Evolutionary conservation across 2,797 vertebrate genomes (phyloP).

Genomic region (Brachyrhaphis roseni): DNA sequence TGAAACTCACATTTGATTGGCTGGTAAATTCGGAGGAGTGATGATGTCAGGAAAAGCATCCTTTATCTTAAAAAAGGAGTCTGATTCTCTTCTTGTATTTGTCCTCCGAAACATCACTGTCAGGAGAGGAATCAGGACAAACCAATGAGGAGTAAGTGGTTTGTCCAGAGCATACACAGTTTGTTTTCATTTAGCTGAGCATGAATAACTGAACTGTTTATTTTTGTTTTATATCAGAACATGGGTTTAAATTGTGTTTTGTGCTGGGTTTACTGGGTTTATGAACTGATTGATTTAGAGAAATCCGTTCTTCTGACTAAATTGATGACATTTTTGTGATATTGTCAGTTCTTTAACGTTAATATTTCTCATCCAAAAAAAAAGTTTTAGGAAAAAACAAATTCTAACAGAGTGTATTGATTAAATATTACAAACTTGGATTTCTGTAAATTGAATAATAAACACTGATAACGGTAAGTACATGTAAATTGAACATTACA

Average conservation of each 20-base stretch:
- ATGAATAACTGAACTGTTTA: neutral
- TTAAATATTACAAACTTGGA: too few relatives aligned
- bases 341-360: too few relatives aligned
- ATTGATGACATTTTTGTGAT: too few relatives aligned
- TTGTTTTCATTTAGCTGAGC: neutral
- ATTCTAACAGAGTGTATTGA: too few relatives aligned
- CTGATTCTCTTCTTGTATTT: neutral
- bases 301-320: too few relatives aligned
- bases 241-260: neutral
- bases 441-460: too few relatives aligned
- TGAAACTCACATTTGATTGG: constrained; percentile 36
- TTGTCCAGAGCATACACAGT: neutral
- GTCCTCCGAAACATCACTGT: neutral
- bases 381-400: too few relatives aligned
- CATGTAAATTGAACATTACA: too few relatives aligned
- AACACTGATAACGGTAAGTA: too few relatives aligned
- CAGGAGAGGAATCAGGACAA: constrained; percentile 9
- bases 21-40: neutral
- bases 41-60: constrained; percentile 25
- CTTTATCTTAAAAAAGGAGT: constrained; percentile 15
- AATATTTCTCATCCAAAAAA: too few relatives aligned
- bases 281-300: neutral
- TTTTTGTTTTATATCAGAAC: neutral
- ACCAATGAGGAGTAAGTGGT: constrained; percentile 29
- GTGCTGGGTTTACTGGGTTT: neutral